Percentiles rank a stretch among this genome's conserved stretches.
Conservation (phyloP, 1,140 invertebrate genomes). For the Pogonomyrmex barbatus region DNA sequence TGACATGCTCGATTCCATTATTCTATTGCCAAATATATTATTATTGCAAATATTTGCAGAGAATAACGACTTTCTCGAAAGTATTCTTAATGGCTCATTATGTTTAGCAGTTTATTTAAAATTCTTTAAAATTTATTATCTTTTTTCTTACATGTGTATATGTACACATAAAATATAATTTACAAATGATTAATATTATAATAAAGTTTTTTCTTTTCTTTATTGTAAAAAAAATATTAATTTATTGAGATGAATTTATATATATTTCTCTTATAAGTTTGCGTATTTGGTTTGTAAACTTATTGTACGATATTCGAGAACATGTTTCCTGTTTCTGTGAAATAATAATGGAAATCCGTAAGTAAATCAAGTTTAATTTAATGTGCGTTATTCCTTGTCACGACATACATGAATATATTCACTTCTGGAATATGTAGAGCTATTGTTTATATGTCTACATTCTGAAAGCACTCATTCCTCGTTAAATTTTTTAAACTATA, state of each 20-base stretch:
- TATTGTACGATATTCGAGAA: not conserved
- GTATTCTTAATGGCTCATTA: not conserved
- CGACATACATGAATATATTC: slow-evolving; percentile 17
- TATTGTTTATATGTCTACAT: slow-evolving; percentile 10
- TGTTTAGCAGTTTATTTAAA: not conserved
- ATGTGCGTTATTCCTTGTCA: slow-evolving; percentile 11
- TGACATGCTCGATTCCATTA: not conserved
- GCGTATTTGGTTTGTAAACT: not conserved
- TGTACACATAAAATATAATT: not conserved
- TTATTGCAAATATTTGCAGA: not conserved
- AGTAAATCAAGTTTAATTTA: slow-evolving; percentile 39
- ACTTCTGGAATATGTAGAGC: not conserved
- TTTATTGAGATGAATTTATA: not conserved
- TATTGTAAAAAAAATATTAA: not conserved
- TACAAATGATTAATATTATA: not conserved
- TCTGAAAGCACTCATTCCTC: slow-evolving; percentile 1
- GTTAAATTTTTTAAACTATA: not conserved
- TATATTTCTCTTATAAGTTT: not conserved
- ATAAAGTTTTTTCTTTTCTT: not conserved
- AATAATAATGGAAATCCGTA: not conserved
- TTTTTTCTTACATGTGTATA: not conserved
- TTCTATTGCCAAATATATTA: not conserved
- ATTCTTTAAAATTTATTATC: not conserved
- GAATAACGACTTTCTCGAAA: not conserved
- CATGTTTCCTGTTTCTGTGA: not conserved